Conservation (phyloP, 2,888 invertebrate species). For the Aphodius sticticus region DNA sequence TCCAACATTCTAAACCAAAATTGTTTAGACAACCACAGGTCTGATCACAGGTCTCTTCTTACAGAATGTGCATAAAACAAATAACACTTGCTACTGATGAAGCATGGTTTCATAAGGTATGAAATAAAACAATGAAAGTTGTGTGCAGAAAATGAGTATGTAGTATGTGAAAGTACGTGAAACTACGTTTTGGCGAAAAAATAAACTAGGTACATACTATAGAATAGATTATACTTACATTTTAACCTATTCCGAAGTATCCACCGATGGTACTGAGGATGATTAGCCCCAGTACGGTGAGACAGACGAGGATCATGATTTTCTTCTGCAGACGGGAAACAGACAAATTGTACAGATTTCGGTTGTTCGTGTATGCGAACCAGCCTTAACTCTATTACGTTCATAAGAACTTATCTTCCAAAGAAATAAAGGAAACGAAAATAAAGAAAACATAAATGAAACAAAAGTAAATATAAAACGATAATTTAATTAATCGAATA, state of each 20-base stretch:
- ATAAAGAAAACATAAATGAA: conserved; percentile 30
- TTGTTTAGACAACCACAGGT: no score
- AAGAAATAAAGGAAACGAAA: conserved; percentile 24
- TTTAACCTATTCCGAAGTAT: conserved; percentile 65
- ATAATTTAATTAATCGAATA: conserved; percentile 35
- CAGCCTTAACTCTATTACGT: conserved; percentile 43
- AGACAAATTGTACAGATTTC: conserved; percentile 34
- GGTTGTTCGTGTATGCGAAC: conserved; percentile 25
- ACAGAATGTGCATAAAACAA: no score
- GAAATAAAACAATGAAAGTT: no score
- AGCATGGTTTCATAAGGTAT: no score
- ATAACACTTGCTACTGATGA: no score
- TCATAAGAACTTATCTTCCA: no score
- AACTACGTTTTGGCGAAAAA: no score
- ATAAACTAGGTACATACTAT: no score
- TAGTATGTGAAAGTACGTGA: no score
- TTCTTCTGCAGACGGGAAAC: conserved; percentile 49
- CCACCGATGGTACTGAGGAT: conserved; percentile 76
- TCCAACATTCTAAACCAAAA: no score
- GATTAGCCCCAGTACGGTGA: conserved; percentile 83
- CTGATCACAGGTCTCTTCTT: no score
- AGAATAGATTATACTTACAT: conserved; percentile 36
- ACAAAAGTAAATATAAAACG: conserved; percentile 34
- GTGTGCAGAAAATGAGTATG: no score
- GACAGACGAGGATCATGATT: conserved; percentile 80